Conservation (phyloP, 2,113 vertebrate species). For the Columba janthina region DNA sequence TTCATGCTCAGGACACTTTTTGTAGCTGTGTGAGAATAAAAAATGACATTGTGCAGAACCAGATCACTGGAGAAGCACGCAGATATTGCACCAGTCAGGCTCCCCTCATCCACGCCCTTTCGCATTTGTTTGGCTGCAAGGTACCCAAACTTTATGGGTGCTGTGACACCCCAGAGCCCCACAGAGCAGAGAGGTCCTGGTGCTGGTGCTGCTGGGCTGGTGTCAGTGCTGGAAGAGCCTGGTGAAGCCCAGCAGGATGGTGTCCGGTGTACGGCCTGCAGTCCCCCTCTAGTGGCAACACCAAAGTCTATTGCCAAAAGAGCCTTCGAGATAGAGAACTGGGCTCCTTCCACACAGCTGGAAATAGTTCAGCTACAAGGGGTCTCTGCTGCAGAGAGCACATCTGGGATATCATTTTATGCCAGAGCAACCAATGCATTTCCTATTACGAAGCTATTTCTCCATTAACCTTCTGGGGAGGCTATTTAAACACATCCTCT, state of each 20-base stretch:
- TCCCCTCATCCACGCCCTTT: accelerated
- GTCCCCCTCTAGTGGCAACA: constrained; percentile 46
- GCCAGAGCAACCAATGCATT: neutral
- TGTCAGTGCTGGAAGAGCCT: neutral
- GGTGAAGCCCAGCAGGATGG: neutral
- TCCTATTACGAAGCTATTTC: neutral
- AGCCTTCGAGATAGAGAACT: neutral
- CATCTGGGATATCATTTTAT: neutral
- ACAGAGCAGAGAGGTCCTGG: neutral
- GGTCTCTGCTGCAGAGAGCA: neutral
- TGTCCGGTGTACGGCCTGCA: accelerated
- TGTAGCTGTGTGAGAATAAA: neutral
- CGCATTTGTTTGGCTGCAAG: neutral
- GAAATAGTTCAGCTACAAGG: neutral
- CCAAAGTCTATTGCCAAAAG: neutral
- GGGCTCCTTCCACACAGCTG: neutral
- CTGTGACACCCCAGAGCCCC: neutral
- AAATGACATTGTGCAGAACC: neutral
- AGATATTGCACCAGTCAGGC: accelerated
- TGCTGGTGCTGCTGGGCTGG: neutral
- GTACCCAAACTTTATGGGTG: neutral
- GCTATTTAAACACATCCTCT: neutral
- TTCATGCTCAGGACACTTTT: neutral
- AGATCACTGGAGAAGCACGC: neutral
- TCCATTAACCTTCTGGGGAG: neutral